Conservation (phyloP, 1,140 invertebrate species). For the Trypoxylus dichotomus region DNA sequence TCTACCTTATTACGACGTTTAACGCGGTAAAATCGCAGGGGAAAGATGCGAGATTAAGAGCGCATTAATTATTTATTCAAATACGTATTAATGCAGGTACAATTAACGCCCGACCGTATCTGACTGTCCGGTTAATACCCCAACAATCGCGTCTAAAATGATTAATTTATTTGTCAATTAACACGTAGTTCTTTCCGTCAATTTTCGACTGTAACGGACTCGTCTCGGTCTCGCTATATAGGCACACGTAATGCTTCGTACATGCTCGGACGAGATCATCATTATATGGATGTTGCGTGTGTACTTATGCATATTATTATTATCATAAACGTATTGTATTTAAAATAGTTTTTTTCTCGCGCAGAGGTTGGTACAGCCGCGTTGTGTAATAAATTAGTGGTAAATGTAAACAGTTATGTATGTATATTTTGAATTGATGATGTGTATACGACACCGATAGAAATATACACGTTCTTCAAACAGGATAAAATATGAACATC, state of each 20-base stretch:
- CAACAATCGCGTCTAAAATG: conserved; percentile 10
- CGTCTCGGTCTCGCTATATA: not conserved
- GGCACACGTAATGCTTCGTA: not conserved
- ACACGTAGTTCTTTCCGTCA: conserved; percentile 7
- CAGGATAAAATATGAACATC: no score
- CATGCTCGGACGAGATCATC: no score
- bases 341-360: conserved; percentile 15
- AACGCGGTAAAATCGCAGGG: not conserved
- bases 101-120: not conserved
- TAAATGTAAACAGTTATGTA: conserved; percentile 22
- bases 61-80: conserved; percentile 21
- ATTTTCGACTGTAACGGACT: not conserved
- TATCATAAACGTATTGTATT: not conserved
- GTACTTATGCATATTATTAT: not conserved
- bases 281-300: not conserved
- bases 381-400: conserved; percentile 19
- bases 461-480: not conserved
- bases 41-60: not conserved
- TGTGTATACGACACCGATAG: not conserved
- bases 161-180: conserved; percentile 26
- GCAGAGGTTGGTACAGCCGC: not conserved
- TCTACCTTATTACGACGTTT: no score
- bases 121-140: not conserved
- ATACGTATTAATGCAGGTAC: conserved; percentile 11
- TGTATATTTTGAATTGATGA: conserved; percentile 5